A percentile compares a stretch with the other conserved stretches of the same genome.
Conservation (phyloP, 2,888 invertebrate species). For the Rhingia campestris region DNA sequence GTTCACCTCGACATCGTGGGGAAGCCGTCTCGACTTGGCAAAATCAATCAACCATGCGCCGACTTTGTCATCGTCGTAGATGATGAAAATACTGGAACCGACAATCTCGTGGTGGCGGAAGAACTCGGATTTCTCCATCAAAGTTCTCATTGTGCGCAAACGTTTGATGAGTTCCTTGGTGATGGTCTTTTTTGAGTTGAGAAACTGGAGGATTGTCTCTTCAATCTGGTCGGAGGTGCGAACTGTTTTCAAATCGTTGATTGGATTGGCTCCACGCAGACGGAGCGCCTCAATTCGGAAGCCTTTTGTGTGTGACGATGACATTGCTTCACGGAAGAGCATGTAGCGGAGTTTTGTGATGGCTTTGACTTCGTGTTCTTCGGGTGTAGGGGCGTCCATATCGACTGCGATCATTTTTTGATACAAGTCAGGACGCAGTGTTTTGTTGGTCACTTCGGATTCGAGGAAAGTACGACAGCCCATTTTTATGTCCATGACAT, state of each 20-base stretch:
- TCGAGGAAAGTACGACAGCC: constrained; percentile 98
- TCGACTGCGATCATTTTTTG: constrained; percentile 98
- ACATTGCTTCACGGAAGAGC: constrained; percentile 96
- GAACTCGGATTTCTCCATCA: constrained; percentile 92
- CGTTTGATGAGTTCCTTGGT: constrained; percentile 88
- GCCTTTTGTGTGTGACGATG: constrained; percentile 95
- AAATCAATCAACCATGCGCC: constrained; percentile 99
- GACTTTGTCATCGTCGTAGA: constrained; percentile 93
- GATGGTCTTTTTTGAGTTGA: constrained; percentile 86
- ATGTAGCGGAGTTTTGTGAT: constrained; percentile 98
- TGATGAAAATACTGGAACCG: constrained; percentile 96
- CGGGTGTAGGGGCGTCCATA: constrained; percentile 91
- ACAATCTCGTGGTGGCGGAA: constrained; percentile 95
- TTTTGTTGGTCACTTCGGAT: constrained; percentile 94
- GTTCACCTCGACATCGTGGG: constrained; percentile 87
- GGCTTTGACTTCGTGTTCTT: constrained; percentile 91
- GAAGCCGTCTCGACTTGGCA: constrained; percentile 93
- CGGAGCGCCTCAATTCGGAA: constrained; percentile 98
- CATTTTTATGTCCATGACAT: constrained; percentile 99
- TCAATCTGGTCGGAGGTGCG: constrained; percentile 90
- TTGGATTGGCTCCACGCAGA: constrained; percentile 90
- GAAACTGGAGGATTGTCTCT: constrained; percentile 89
- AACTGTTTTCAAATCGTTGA: constrained; percentile 94
- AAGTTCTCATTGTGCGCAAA: constrained; percentile 89
- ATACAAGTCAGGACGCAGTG: constrained; percentile 93